Percentiles rank a stretch among this genome's conserved stretches.
Conservation (phyloP, 2,888 invertebrate genomes). For the Metalampra italica region DNA sequence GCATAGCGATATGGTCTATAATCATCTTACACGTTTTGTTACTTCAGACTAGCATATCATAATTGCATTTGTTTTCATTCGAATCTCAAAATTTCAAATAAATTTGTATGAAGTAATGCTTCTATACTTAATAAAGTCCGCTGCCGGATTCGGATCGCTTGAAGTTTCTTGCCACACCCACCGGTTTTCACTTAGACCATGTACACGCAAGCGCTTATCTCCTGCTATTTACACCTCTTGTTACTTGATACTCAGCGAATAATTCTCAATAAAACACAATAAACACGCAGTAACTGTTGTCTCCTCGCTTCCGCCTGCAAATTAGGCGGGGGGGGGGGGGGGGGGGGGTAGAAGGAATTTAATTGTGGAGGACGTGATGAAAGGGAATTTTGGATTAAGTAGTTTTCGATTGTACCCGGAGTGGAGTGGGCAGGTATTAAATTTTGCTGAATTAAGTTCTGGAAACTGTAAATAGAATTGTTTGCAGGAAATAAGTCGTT, state of each 20-base stretch:
- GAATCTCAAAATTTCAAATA: too few species aligned
- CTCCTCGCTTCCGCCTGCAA: conserved; percentile 28
- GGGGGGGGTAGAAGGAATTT: conserved; percentile 18
- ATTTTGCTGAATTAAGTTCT: too few species aligned
- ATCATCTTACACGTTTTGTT: too few species aligned
- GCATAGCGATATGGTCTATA: too few species aligned
- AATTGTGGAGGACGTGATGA: conserved; percentile 16
- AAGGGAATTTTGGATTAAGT: conserved; percentile 19
- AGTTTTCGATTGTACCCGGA: conserved; percentile 38
- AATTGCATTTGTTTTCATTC: too few species aligned
- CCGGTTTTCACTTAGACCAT: conserved; percentile 5
- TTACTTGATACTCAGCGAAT: conserved; percentile 27
- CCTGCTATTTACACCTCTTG: conserved; percentile 10
- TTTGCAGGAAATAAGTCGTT: too few species aligned
- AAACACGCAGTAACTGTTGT: conserved; percentile 33
- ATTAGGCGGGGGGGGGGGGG: conserved; percentile 31
- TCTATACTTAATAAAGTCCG: too few species aligned
- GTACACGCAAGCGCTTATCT: conserved; percentile 6
- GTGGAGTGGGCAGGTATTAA: not conserved
- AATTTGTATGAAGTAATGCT: too few species aligned
- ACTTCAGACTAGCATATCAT: too few species aligned
- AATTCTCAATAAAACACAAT: conserved; percentile 34
- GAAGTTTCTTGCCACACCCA: not conserved
- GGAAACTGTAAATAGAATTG: too few species aligned
- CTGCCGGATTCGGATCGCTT: too few species aligned